A percentile compares a stretch with the other conserved stretches of the same genome.
phyloP scores from a whole-genome alignment of 2,888 invertebrate species.

The Apomyelois bistriatella region DNA sequence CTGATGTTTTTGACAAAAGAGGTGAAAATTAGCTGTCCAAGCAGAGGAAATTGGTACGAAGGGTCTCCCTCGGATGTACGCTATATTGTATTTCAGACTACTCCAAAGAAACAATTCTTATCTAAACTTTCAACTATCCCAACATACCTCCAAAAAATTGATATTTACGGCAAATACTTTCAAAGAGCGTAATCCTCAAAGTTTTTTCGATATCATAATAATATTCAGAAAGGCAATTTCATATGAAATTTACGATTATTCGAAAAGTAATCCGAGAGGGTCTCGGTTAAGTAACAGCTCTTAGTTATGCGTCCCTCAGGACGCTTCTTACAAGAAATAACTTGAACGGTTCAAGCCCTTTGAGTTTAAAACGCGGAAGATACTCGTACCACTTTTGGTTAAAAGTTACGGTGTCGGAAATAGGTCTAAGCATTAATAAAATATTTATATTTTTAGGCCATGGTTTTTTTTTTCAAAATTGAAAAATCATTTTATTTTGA shows the following conservation, averaged over 20 bases:
- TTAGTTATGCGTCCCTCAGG: conserved; percentile 37
- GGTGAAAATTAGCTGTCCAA: too few species aligned
- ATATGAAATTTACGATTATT: conserved; percentile 51
- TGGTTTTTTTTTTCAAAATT: too few species aligned
- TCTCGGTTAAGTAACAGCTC: conserved; percentile 27
- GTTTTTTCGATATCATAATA: conserved; percentile 14
- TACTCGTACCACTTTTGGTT: neutral
- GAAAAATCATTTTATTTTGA: too few species aligned
- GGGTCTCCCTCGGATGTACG: too few species aligned
- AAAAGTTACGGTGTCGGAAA: neutral
- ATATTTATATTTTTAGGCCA: too few species aligned
- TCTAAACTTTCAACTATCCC: neutral
- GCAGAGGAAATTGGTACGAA: too few species aligned
- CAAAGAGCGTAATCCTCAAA: neutral
- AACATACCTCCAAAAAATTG: neutral
- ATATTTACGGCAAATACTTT: neutral
- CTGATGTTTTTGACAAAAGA: too few species aligned
- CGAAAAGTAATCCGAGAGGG: conserved; percentile 43
- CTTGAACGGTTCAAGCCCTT: neutral
- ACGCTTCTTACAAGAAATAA: conserved; percentile 16
- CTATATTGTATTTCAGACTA: too few species aligned
- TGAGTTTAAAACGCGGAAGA: neutral
- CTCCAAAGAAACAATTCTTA: neutral
- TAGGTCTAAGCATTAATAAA: too few species aligned
- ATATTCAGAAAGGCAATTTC: conserved; percentile 37